Evolutionary conservation across 2,113 vertebrate genomes (phyloP), one percentile per base, ranked within the genome.

Genomic region (Ammodytes marinus): DNA sequence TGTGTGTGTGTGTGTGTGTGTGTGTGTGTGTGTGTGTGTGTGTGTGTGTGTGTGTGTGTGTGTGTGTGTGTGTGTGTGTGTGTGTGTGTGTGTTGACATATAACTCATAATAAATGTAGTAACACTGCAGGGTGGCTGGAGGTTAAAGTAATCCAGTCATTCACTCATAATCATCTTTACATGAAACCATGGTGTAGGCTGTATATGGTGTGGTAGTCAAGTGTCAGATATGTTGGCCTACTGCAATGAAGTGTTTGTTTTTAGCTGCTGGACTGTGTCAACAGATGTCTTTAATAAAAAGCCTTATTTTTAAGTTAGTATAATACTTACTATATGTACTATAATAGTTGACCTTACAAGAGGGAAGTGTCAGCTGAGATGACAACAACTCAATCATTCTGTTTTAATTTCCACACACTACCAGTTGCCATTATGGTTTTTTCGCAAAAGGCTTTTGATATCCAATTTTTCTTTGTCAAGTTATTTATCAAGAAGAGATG

Each of bases 81-180:
- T 17, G 27, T 27, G 27, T 27, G 27, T 6, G 42, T 61, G 69
- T 66, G 71, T 89, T 80, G 75, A 84, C 50, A 78, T 76, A 67
- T 76, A 67, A 86, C 58, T 69, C n/a, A 6, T 4, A 4, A 66
- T 80, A 27, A 58, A n/a, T 40, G 15, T n/a, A 15, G 50, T 40
- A 50, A 46, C 13, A 15, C 42, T 39, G 54, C 10, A 80, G 66
- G 37, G 61, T 63, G 50, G 27, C 39, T 42, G 60, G 7, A 0
- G 45, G 10, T 69, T 14, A 46, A 81, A 52, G 13, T 4, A 1
- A 49, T 19, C 46, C 59, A 67, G 12, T 39, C 15, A 17, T 58
- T 42, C 3, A 45, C 45, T 37, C 13, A 49, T 47, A 1, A 17
- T 27, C 43, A 52, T 57, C 1, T 53, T 47, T 19, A 9, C 8